Base-by-base conservation (phyloP, 2,888 invertebrate species). In the Calameuta idolon region DNA sequence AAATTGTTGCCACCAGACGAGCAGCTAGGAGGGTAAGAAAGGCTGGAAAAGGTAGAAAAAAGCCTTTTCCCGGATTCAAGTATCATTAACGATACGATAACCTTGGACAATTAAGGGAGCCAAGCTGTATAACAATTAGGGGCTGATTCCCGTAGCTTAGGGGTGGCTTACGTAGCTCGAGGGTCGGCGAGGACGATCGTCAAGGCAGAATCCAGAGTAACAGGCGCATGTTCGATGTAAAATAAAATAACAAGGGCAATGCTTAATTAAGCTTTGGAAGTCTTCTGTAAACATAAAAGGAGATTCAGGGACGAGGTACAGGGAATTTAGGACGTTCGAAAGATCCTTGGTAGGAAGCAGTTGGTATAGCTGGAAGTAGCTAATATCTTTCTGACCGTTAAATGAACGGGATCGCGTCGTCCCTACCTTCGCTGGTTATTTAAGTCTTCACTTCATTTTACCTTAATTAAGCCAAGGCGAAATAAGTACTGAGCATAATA, bases 241-340 rank as follows among this genome's bases (percentile, higher is more conserved):
- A 71, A 71, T 71, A 71, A 71, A 71, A 71, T 71, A 71, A 71
- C 71, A 71, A 33, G 55, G 34, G 71, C 71, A 33, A 71, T 34
- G 71, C n/a, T 71, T 71, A 71, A 71, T 71, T 71, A 71, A 30
- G 34, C 71, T 55, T 55, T 31, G 31, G 71, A 11, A 34, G 71
- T 15, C 33, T 31, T 31, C 33, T 31, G 71, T 33, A 71, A 71
- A 71, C 71, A 71, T 71, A 31, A 71, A 31, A 71, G 71, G 71
- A 15, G 31, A 15, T 30, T 55, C 55, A 55, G 23, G 55, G 55
- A 23, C 55, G 55, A 55, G 23, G 55, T 23, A 55, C 9, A 15
- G 55, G 23, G 23, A 23, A 2, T 55, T 55, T 23, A 55, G 23
- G 55, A 23, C 23, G 23, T 23, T 55, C 23, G 9, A 5, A 55